Base-by-base conservation (phyloP, 1,140 invertebrate genomes). In the Pectinophora gossypiella region DNA sequence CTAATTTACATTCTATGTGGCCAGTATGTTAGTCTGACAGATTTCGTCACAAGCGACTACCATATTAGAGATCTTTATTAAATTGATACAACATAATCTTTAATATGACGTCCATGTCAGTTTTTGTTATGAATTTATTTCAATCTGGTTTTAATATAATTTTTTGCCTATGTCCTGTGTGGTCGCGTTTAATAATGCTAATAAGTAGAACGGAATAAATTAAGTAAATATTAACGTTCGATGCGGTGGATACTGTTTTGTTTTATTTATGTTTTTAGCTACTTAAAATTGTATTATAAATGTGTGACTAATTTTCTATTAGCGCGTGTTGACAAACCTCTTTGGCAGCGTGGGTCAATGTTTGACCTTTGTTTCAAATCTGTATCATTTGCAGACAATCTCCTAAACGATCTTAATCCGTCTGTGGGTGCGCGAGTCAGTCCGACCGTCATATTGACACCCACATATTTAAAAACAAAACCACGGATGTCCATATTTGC, bases 401-500 rank as follows among this genome's bases (percentile, higher is more conserved):
- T 19, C 13, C 36, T 44, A 44, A 44, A 19, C 38, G 46, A 42
- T 35, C 23, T 43, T 42, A 61, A 57, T 55, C 53, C 44, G 59
- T 52, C 38, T 18, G 51, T 59, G 55, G 59, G 60, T 56, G 67
- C 54, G 38, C 51, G 57, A 61, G 56, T 61, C 56, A 19, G 43
- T 32, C 51, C 20, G 23, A 20, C 40, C 22, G 47, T 36, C 36
- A 32, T 54, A 42, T 63, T 54, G 52, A 68, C 61, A 54, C 65
- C 65, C 54, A 64, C 58, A 15, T 20, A 35, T 18, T 51, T 59
- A 48, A 51, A 60, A 61, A 58, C 49, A 65, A 72, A 73, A 66
- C 65, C 45, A 66, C 68, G 74, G 64, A 73, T 64, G 57, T 62
- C 57, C 54, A 67, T 80, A 72, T 76, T 80, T 81, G 67, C 61